A percentile compares a stretch with the other conserved stretches of the same genome.
phyloP scores from a whole-genome alignment of 2,113 vertebrate genomes.

The Labeo rohita region DNA sequence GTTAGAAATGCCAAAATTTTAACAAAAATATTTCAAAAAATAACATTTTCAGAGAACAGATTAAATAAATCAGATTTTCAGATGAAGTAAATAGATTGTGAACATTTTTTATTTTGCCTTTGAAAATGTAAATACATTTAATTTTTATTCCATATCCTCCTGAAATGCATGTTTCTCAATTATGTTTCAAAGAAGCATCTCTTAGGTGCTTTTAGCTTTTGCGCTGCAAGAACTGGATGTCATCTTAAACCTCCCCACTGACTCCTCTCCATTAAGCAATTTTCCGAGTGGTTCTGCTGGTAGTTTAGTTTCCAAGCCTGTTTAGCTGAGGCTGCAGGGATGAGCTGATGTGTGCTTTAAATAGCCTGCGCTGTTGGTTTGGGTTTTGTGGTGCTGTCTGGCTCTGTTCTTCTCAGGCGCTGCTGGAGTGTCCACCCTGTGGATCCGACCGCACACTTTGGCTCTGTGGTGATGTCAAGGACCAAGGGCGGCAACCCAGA shows the following conservation, averaged over 20 bases:
- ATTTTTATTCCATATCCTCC: neutral
- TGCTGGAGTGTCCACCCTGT: conserved; percentile 50
- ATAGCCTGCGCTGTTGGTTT: conserved; percentile 51
- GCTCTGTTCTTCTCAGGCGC: conserved; percentile 44
- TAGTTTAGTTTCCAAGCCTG: conserved; percentile 36
- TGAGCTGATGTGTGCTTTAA: conserved; percentile 34
- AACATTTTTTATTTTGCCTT: neutral
- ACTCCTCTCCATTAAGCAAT: conserved; percentile 33
- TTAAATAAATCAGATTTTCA: too few relatives aligned
- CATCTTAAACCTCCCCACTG: neutral
- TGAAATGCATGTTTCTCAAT: neutral
- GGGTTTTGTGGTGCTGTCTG: conserved; percentile 41
- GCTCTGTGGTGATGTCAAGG: conserved; percentile 65
- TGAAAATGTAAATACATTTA: neutral
- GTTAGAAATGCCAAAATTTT: too few relatives aligned
- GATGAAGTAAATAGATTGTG: too few relatives aligned
- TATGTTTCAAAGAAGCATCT: neutral
- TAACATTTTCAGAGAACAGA: too few relatives aligned
- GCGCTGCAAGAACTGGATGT: neutral
- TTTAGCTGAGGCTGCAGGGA: conserved; percentile 23
- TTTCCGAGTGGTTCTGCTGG: conserved; percentile 24
- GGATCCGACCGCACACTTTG: conserved; percentile 52
- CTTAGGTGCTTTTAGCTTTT: neutral
- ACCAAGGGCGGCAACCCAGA: conserved; percentile 69
- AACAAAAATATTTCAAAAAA: too few relatives aligned